Evolutionary conservation across 2,888 invertebrate species (phyloP).

Genomic region (Agrochola lota): DNA sequence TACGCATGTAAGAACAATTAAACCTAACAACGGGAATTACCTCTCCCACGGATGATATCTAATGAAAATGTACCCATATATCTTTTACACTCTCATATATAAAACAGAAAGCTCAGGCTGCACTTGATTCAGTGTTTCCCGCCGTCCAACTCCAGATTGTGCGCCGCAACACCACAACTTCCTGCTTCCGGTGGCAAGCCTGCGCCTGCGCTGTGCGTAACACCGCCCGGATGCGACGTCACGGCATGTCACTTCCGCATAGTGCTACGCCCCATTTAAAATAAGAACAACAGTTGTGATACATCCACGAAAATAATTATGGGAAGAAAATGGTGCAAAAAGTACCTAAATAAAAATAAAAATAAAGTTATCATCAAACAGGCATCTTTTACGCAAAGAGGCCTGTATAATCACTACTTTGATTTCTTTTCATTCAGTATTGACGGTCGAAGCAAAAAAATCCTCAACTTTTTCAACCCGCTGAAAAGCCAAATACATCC

Average conservation of each 20-base stretch:
- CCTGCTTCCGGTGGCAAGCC: constrained; percentile 86
- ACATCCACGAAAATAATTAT: constrained; percentile 49
- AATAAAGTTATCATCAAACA: too few species aligned
- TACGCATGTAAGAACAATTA: constrained; percentile 72
- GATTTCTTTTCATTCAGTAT: neutral
- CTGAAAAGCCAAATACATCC: constrained; percentile 33
- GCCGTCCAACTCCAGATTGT: constrained; percentile 89
- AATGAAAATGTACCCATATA: constrained; percentile 82
- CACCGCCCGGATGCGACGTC: constrained; percentile 78
- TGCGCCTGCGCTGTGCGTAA: constrained; percentile 84
- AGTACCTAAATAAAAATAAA: too few species aligned
- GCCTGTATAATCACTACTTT: too few species aligned
- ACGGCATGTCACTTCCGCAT: constrained; percentile 78
- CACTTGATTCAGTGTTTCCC: constrained; percentile 90
- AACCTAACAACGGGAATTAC: constrained; percentile 68
- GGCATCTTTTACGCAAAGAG: too few species aligned
- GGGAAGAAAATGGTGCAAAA: constrained; percentile 4
- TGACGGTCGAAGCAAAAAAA: constrained; percentile 27
- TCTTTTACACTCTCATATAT: constrained; percentile 85
- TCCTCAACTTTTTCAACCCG: neutral
- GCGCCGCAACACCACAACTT: constrained; percentile 88
- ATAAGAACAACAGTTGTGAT: constrained; percentile 54
- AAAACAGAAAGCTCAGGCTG: constrained; percentile 84
- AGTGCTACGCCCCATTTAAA: constrained; percentile 68
- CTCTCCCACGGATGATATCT: constrained; percentile 71